Conservation (phyloP, 2,797 vertebrate species). For the Delichon dasypus region DNA sequence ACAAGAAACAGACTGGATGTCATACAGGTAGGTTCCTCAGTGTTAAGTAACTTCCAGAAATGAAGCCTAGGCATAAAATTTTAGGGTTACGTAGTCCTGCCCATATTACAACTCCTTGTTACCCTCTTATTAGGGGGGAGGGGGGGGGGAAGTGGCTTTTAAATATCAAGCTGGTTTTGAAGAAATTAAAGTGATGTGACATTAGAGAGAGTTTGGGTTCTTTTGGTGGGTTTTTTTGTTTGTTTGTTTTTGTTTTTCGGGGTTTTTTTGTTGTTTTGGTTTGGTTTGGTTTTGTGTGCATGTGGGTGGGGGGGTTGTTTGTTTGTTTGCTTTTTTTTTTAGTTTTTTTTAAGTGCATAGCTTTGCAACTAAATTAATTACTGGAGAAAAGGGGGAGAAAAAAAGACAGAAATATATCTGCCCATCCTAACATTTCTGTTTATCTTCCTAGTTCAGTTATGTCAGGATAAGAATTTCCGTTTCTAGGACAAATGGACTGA, state of each 20-base stretch:
- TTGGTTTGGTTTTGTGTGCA: too few species aligned
- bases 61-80: background rate
- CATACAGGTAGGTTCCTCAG: background rate
- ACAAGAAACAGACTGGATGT: background rate
- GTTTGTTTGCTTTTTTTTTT: too few species aligned
- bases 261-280: too few species aligned
- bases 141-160: fast-evolving
- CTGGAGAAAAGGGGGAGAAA: background rate
- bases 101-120: background rate
- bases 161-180: background rate
- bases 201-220: background rate
- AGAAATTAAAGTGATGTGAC: background rate
- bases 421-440: background rate
- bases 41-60: background rate
- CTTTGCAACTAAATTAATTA: background rate
- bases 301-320: too few species aligned
- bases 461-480: background rate
- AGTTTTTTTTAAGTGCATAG: background rate
- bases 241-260: too few species aligned
- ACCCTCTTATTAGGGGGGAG: background rate
- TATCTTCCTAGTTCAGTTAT: background rate
- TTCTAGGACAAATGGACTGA: background rate
- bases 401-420: background rate
- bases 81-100: background rate
- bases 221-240: too few species aligned